Conservation (phyloP, 2,888 invertebrate genomes). For the Melipona beecheii region DNA sequence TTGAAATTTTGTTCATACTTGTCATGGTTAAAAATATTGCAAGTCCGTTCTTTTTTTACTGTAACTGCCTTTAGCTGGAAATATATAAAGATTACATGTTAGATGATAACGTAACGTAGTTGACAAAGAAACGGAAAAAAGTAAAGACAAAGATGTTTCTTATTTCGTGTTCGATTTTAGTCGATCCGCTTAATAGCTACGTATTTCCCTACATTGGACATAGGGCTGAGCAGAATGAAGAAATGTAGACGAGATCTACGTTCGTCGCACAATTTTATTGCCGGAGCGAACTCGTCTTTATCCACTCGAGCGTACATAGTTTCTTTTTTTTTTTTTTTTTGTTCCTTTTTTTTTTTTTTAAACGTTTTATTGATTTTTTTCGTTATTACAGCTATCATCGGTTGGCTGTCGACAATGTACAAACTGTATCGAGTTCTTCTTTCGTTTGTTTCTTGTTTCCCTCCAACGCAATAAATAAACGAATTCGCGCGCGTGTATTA, state of each 20-base stretch:
- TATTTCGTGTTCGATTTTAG: neutral
- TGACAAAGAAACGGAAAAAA: neutral
- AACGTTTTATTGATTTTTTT: neutral
- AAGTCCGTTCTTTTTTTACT: neutral
- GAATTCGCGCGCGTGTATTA: slow-evolving; percentile 64
- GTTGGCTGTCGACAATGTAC: slow-evolving; percentile 79
- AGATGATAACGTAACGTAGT: neutral
- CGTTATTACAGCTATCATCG: slow-evolving; percentile 76
- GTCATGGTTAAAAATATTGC: neutral
- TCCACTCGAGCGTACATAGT: slow-evolving; percentile 78
- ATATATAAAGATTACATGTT: slow-evolving; percentile 8
- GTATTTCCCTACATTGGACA: slow-evolving; percentile 17
- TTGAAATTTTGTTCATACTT: neutral
- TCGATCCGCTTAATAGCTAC: slow-evolving; percentile 1
- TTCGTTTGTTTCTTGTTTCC: slow-evolving; percentile 63
- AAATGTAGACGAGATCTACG: slow-evolving; percentile 50
- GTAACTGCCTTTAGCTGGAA: neutral
- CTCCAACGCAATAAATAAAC: slow-evolving; percentile 80
- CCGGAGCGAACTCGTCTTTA: slow-evolving; percentile 71
- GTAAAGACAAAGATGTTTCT: neutral
- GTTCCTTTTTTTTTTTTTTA: neutral
- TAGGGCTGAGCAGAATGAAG: slow-evolving; percentile 49
- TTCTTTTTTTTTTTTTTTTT: slow-evolving; percentile 20
- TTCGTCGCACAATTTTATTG: slow-evolving; percentile 78
- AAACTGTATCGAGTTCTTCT: slow-evolving; percentile 75